phyloP scores from a whole-genome alignment of 2,888 invertebrate genomes.

The Eremobia ochroleuca region DNA sequence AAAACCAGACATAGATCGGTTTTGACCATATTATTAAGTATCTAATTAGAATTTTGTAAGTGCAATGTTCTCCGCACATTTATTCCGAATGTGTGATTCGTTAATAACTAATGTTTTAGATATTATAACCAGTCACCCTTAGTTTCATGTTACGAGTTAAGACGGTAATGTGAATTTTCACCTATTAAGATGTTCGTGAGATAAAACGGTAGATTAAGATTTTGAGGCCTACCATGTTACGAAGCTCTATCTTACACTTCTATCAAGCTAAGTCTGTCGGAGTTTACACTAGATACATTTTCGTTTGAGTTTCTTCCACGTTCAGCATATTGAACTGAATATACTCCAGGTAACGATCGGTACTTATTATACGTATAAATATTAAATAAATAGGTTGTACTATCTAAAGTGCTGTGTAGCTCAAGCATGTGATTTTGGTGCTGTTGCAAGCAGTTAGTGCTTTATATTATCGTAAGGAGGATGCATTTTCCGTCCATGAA shows the following conservation, averaged over 20 bases:
- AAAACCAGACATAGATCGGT: conserved; percentile 85
- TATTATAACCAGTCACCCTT: conserved; percentile 86
- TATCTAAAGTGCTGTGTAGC: conserved; percentile 77
- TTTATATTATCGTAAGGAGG: conserved; percentile 74
- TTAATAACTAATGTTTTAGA: conserved; percentile 69
- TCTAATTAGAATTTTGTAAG: conserved; percentile 64
- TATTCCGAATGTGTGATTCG: conserved; percentile 60
- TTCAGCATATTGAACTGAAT: conserved; percentile 57
- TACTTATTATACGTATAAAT: conserved; percentile 59
- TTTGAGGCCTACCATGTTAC: conserved; percentile 58
- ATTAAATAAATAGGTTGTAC: conserved; percentile 61
- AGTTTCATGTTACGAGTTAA: conserved; percentile 71
- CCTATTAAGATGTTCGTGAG: conserved; percentile 54
- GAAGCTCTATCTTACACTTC: conserved; percentile 64
- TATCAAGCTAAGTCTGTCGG: conserved; percentile 62
- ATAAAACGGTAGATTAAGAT: conserved; percentile 42
- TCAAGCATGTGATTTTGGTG: conserved; percentile 84
- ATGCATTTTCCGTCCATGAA: conserved; percentile 74
- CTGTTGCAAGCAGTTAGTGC: conserved; percentile 89
- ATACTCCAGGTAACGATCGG: conserved; percentile 60
- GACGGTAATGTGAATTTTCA: conserved; percentile 51
- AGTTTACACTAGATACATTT: conserved; percentile 47
- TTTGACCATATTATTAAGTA: conserved; percentile 72
- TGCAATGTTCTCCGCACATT: conserved; percentile 63
- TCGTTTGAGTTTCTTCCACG: conserved; percentile 55